Percentiles rank a stretch among this genome's conserved stretches.
These are phyloP conservation scores for Alethe diademata DNA, from an alignment of 2,113 vertebrate species.

Conservation along the genomic window DNA sequence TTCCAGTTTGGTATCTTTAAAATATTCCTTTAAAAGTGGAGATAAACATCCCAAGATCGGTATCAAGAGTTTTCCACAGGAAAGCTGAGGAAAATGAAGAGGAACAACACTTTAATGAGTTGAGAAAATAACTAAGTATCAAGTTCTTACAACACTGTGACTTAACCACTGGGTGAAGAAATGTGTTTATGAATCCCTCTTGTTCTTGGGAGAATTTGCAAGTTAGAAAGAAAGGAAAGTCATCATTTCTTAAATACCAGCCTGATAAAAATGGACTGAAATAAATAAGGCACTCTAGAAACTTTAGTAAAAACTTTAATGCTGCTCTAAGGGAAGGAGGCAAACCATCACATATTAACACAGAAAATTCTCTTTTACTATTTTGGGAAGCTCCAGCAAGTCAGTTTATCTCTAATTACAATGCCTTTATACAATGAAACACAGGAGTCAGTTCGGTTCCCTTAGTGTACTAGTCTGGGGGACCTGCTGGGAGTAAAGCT, in stretches of 20 bases:
- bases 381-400: neutral
- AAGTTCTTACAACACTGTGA: neutral
- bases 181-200: accelerated
- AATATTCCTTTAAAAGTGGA: neutral
- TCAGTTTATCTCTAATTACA: constrained; percentile 10
- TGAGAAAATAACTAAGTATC: neutral
- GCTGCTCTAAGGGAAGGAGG: neutral
- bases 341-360: neutral
- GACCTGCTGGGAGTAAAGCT: constrained; percentile 24
- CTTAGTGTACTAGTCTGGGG: neutral
- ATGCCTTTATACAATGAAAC: neutral
- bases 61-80: neutral
- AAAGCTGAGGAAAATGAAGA: neutral
- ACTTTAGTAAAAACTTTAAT: neutral
- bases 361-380: neutral
- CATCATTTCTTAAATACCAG: neutral
- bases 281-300: neutral
- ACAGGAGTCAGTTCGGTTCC: neutral
- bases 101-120: neutral
- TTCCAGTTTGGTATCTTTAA: neutral
- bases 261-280: neutral
- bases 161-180: neutral
- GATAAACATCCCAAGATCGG: neutral
- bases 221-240: neutral
- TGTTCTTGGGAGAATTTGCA: neutral